Evolutionary conservation across 2,797 vertebrate genomes (phyloP), one percentile per base, ranked within the genome.

Genomic region (Balearica regulorum): DNA sequence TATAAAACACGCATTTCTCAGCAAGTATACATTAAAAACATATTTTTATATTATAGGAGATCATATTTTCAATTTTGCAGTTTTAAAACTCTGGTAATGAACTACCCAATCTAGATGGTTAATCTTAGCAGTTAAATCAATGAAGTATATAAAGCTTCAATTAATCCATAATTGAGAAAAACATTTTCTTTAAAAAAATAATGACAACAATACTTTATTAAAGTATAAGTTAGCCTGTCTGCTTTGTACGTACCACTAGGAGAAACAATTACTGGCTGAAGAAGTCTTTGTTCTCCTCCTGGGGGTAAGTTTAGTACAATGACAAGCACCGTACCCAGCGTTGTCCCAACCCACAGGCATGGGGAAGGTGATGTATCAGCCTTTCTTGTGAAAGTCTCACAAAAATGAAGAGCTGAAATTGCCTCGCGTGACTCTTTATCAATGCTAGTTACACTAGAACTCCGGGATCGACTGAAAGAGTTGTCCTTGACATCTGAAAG

Each of bases 401-500:
- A 98, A 94, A 99, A 99, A 97, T 99, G 98, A 97, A 99, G 99
- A 94, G 99, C 98, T 87, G 98, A 99, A 98, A 99, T 99, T 81
- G 99, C 98, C 97, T 99, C 99, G 3, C 99, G 98, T 13, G 99
- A 98, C 94, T 99, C 99, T 97, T 99, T 99, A 97, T 99, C 99
- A 81, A 99, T 99, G 98, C 99, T 99, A 98, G 99, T 99, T 97
- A 99, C 99, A 71, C 99, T 99, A 94, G 99, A 99, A 97, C 99
- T 99, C 96, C 99, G 98, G 2, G 99, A 99, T 94, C 99, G 99
- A 98, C 99, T 99, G 98, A 99, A 99, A 68, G 99, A 99, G 98
- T 99, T 99, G 98, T 99, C 99, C 98, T 99, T 98, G 97, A 99
- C 98, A 98, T 99, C 99, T 99, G 97, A 96, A 98, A 98, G 96